Evolutionary conservation across 2,888 invertebrate species (phyloP), one percentile per base, ranked within the genome.

Genomic region (Lepetodrilus schrolli): DNA sequence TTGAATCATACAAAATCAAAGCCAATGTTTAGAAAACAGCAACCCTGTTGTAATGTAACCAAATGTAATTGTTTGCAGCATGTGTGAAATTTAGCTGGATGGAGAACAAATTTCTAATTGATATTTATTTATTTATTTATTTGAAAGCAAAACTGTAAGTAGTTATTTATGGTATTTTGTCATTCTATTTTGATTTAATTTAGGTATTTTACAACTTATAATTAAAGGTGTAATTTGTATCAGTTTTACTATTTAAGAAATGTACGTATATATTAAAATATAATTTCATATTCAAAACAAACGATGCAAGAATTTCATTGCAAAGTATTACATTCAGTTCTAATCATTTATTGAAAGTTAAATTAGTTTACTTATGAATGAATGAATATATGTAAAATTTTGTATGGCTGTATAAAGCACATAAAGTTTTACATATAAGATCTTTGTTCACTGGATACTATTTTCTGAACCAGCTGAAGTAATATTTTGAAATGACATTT

Each of bases 61-160:
- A n/a, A n/a, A n/a, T n/a, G n/a, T n/a, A n/a, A n/a, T n/a, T n/a
- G n/a, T n/a, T n/a, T n/a, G n/a, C n/a, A n/a, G n/a, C n/a, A n/a
- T n/a, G n/a, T n/a, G n/a, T n/a, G n/a, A n/a, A n/a, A n/a, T n/a
- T n/a, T n/a, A n/a, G n/a, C n/a, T n/a, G n/a, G n/a, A 26, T 17
- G 43, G 43, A 68, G 68, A 47, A 43, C 23, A 58, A 30, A 21
- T 23, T 26, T 58, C 34, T 21, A 48, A 21, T 58, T 58, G 17
- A 58, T 58, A 58, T 58, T 58, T 58, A 58, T 58, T 34, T 58
- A 58, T 58, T 58, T 58, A 58, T 58, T 58, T n/a, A 30, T 13
- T 30, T 17, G 26, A 21, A 58, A 58, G 58, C 34, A 26, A 58
- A 30, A 34, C 26, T 17, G 10, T 30, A 58, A 7, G 5, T 30